Evolutionary conservation across 1,140 invertebrate genomes (phyloP).

Genomic region (Conopomorpha cramerella): DNA sequence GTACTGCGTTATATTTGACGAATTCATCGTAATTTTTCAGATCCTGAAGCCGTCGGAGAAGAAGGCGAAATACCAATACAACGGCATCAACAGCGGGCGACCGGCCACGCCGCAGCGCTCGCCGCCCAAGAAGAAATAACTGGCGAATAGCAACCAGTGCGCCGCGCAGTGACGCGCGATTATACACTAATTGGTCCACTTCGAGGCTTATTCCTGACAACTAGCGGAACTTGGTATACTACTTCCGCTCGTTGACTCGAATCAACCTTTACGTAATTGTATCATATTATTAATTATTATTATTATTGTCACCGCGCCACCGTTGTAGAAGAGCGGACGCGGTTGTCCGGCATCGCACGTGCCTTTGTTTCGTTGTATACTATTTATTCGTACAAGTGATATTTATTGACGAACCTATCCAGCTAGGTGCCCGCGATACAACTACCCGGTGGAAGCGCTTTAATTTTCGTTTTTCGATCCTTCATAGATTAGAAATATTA

Average conservation of each 20-base stretch:
- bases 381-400: no score
- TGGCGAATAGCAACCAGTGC: conserved; percentile 49
- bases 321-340: no score
- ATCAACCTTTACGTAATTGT: no score
- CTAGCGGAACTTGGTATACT: no score
- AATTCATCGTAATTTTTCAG: conserved; percentile 62
- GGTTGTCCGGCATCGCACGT: no score
- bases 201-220: no score
- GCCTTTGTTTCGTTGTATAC: no score
- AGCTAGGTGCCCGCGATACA: no score
- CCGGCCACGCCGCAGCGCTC: conserved; percentile 88
- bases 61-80: conserved; percentile 99
- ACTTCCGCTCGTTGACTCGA: no score
- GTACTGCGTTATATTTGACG: no score
- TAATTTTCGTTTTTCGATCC: conserved; percentile 48
- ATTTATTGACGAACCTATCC: conserved; percentile 53
- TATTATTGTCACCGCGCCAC: no score
- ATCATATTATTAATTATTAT: conserved; percentile 43
- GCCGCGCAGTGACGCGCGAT: conserved; percentile 57
- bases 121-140: conserved; percentile 82
- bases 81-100: conserved; percentile 78
- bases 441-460: conserved; percentile 34
- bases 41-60: conserved; percentile 99
- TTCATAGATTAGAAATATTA: conserved; percentile 11
- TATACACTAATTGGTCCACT: no score